Evolutionary conservation across 2,888 invertebrate genomes (phyloP).

Genomic region (Choreutis nemorana): DNA sequence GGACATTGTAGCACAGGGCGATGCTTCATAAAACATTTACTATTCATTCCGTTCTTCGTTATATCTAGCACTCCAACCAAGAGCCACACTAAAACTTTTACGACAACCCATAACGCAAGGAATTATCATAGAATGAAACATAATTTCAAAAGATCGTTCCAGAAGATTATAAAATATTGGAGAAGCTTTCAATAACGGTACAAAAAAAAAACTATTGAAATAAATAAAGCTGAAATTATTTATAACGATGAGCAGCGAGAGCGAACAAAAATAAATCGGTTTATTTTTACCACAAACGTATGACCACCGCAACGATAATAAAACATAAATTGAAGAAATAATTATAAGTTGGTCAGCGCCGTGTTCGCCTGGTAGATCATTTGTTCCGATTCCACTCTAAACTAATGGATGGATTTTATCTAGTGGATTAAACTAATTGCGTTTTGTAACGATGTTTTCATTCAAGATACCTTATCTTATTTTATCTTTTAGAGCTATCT

Average conservation of each 20-base stretch:
- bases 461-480: slow-evolving; percentile 14
- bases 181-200: too few relatives aligned
- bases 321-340: slow-evolving; percentile 29
- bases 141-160: too few relatives aligned
- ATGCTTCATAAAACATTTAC: slow-evolving; percentile 33
- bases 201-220: too few relatives aligned
- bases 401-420: slow-evolving; percentile 40
- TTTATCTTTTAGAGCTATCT: slow-evolving; percentile 7
- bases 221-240: slow-evolving; percentile 8
- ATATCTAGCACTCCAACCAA: slow-evolving; percentile 10
- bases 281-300: slow-evolving; percentile 12
- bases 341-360: slow-evolving; percentile 18
- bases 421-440: slow-evolving; percentile 40
- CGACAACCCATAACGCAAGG: too few relatives aligned
- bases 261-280: slow-evolving; percentile 9
- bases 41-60: slow-evolving; percentile 18
- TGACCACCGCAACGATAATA: slow-evolving; percentile 19
- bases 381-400: slow-evolving; percentile 26
- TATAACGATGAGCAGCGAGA: slow-evolving; percentile 6
- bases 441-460: slow-evolving; percentile 33
- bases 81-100: too few relatives aligned
- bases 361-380: slow-evolving; percentile 20
- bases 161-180: too few relatives aligned
- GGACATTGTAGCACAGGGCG: slow-evolving; percentile 30
- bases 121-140: too few relatives aligned